A percentile compares a stretch with the other conserved stretches of the same genome.
Conservation (phyloP, 2,797 vertebrate species). For the Molossus alvarezi region DNA sequence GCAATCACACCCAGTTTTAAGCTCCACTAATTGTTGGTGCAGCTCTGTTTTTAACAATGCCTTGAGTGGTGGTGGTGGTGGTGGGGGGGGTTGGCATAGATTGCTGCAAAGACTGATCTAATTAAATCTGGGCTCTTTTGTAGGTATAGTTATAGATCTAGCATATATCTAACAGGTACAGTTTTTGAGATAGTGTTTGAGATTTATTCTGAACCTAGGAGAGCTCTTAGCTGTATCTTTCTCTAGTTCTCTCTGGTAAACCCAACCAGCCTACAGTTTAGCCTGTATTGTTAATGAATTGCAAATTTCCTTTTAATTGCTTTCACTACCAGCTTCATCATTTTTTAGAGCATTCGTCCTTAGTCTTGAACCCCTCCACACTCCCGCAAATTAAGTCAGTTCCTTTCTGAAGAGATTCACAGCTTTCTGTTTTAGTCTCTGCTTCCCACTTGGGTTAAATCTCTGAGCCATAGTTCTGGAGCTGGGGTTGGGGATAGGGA, state of each 20-base stretch:
- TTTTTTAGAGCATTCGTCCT: background rate
- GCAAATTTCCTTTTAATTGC: background rate
- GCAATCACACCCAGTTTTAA: background rate
- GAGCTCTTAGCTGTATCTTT: background rate
- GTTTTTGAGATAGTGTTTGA: slow-evolving; percentile 50
- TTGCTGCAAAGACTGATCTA: background rate
- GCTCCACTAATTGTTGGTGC: background rate
- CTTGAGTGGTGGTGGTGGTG: too few relatives aligned
- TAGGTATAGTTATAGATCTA: background rate
- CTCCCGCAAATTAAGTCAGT: background rate
- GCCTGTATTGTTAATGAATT: background rate
- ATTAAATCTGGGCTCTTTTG: background rate
- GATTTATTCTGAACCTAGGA: background rate
- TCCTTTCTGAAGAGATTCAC: slow-evolving; percentile 21
- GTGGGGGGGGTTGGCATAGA: background rate
- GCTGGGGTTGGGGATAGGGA: background rate
- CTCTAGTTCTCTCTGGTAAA: slow-evolving; percentile 8
- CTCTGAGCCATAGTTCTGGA: background rate
- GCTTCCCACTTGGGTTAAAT: background rate
- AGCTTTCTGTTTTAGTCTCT: slow-evolving; percentile 9
- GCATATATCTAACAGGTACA: background rate
- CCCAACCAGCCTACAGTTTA: background rate
- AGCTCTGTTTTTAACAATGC: background rate
- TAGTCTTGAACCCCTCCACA: background rate
- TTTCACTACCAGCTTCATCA: background rate